Evolutionary conservation across 2,888 invertebrate species (phyloP).

Genomic region (Polietes domitor): DNA sequence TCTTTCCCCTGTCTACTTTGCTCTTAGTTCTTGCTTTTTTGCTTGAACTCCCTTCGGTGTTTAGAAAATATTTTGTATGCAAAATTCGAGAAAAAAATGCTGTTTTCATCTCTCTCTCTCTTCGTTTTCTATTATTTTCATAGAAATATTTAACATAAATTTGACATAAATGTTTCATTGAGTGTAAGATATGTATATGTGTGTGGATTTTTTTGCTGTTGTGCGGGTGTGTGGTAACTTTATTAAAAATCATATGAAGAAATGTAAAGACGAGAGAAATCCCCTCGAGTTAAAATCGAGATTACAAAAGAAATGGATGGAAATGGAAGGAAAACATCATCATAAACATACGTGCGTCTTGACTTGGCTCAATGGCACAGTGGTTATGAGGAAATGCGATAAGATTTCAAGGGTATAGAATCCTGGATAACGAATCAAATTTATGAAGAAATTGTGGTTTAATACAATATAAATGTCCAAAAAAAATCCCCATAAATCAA

Average conservation of each 20-base stretch:
- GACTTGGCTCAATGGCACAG: not conserved
- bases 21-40: slow-evolving; percentile 19
- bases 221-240: slow-evolving; percentile 68
- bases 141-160: slow-evolving; percentile 75
- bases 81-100: slow-evolving; percentile 37
- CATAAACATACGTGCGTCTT: slow-evolving; percentile 6
- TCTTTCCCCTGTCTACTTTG: not conserved
- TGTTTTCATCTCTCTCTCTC: not conserved
- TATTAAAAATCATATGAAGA: slow-evolving; percentile 73
- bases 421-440: too few species aligned
- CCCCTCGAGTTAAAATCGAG: slow-evolving; percentile 43
- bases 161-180: slow-evolving; percentile 77
- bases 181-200: slow-evolving; percentile 71
- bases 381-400: not conserved
- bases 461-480: too few species aligned
- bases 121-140: slow-evolving; percentile 43
- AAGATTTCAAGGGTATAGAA: not conserved
- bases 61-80: slow-evolving; percentile 42
- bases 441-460: too few species aligned
- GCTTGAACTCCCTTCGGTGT: slow-evolving; percentile 21
- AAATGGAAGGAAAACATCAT: not conserved
- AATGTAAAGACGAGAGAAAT: slow-evolving; percentile 41
- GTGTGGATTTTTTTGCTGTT: not conserved
- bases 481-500: too few species aligned
- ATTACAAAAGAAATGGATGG: not conserved